Percentiles rank a stretch among this genome's conserved stretches.
Evolutionary conservation across 2,888 invertebrate species (phyloP).

Genomic region (Cephus sareptanus): DNA sequence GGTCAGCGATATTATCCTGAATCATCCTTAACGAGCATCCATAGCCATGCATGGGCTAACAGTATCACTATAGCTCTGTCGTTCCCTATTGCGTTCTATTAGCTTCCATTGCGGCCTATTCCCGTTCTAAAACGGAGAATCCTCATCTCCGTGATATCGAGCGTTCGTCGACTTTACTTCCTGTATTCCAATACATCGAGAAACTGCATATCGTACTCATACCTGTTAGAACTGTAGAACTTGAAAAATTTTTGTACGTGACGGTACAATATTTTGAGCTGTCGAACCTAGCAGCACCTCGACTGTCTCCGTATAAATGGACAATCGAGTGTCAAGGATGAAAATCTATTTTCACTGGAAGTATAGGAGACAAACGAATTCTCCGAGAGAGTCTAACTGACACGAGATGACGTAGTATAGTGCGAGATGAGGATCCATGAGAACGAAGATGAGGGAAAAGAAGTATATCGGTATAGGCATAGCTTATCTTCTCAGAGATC

Average conservation of each 20-base stretch:
- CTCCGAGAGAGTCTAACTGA: background rate
- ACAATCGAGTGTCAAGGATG: background rate
- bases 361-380: background rate
- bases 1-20: constrained; percentile 41
- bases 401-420: background rate
- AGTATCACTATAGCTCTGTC: constrained; percentile 5
- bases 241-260: background rate
- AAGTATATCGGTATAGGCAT: background rate
- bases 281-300: background rate
- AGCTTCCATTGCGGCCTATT: background rate
- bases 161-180: background rate
- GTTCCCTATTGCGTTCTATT: constrained; percentile 13
- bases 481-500: background rate
- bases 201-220: background rate
- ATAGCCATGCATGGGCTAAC: constrained; percentile 17
- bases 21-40: constrained; percentile 39
- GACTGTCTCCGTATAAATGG: background rate
- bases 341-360: background rate
- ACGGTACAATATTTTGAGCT: background rate
- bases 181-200: background rate
- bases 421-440: background rate
- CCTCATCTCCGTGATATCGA: background rate
- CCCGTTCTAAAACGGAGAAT: background rate
- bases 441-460: background rate
- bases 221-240: background rate